Base-by-base conservation (phyloP, 2,113 vertebrate species). In the Ictidomys tridecemlineatus region DNA sequence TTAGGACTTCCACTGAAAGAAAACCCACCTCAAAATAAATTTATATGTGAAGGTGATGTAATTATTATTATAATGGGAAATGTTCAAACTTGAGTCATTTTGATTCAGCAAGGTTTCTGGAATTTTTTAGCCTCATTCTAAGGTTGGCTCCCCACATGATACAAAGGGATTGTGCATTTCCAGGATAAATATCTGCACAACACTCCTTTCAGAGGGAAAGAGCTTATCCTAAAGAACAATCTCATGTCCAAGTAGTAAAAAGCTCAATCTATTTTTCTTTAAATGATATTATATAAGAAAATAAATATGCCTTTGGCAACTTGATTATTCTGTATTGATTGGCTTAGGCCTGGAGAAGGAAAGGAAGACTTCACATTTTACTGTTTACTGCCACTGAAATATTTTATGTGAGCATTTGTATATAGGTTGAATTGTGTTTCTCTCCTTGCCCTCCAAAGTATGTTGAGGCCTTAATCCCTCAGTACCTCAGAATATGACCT, bases 11-110 rank as follows among this genome's bases (percentile, higher is more conserved):
- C 3, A 26, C 18, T 74, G 61, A 83, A 53, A 69, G 82, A 87
- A 82, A 85, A 51, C 51, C 37, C 88, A 76, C 51, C n/a, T 91
- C 67, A 61, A 80, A 79, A 87, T 82, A 87, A 83, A 83, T 82
- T 77, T 84, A 61, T 6, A 53, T 7, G 32, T 76, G 67, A 87
- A 76, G 42, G 34, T 51, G 34, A 56, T 65, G 5, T 69, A 48
- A 77, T 72, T 30, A 30, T 56, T 65, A 32, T 61, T 77, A 1
- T 78, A 65, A 87, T 51, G 58, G 76, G 32, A 77, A 48, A 42
- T 83, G 8, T 94, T 69, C 61, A 88, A 77, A 63, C 42, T 92
- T 92, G 63, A 78, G 70, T 78, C 32, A 18, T 51, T 82, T 79
- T 78, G n/a, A 72, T 85, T 92, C 17, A 85, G n/a, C 30, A 92